Evolutionary conservation across 2,113 vertebrate species (phyloP).

Genomic region (Nestor notabilis): DNA sequence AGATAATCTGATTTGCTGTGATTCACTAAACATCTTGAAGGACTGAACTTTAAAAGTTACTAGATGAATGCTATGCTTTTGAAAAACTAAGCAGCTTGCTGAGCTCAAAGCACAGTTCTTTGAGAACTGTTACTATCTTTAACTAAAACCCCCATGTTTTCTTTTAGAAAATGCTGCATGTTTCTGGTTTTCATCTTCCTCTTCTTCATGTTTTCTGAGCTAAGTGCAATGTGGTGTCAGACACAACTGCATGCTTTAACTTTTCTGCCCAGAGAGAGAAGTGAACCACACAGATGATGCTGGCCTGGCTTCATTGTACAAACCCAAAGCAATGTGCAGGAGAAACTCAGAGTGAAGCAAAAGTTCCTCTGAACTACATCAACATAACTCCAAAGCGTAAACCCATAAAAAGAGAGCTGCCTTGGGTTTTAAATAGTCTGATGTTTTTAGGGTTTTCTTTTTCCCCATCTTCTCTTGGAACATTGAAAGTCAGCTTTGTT

Average conservation of each 20-base stretch:
- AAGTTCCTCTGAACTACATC: not conserved
- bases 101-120: not conserved
- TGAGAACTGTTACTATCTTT: not conserved
- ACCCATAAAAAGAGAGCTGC: not conserved
- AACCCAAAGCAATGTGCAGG: not conserved
- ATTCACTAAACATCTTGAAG: not conserved
- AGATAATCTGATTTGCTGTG: not conserved
- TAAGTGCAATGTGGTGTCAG: not conserved
- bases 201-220: not conserved
- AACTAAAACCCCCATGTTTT: fast-evolving
- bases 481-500: not conserved
- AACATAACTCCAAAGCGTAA: not conserved
- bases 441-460: not conserved
- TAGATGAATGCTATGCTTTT: not conserved
- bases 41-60: not conserved
- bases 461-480: not conserved
- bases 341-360: not conserved
- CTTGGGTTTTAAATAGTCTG: not conserved
- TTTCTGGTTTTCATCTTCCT: not conserved
- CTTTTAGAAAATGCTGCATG: not conserved
- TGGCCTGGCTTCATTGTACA: not conserved
- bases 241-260: not conserved
- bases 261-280: not conserved
- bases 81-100: not conserved
- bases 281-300: not conserved